These are phyloP conservation scores for Bettongia penicillata DNA, from an alignment of 2,113 vertebrate species.

Conservation along the genomic window DNA sequence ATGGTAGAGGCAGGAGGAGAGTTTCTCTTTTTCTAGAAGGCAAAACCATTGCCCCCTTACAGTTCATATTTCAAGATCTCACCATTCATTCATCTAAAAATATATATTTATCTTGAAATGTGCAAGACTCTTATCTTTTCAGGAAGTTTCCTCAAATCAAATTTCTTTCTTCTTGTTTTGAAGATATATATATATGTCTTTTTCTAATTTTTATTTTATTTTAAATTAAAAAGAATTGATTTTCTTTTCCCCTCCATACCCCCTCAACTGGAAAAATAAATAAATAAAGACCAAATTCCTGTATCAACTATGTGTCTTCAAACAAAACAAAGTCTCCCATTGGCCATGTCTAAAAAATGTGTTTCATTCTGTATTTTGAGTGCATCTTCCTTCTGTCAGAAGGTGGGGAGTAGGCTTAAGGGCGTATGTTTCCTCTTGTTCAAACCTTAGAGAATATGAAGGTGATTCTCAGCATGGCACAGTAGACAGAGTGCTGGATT, in stretches of 20 bases:
- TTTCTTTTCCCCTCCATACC: not conserved
- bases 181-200: not conserved
- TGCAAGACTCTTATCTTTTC: not conserved
- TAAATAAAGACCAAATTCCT: not conserved
- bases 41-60: not conserved
- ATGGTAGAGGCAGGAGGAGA: not conserved
- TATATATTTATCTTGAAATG: not conserved
- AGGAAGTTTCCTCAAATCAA: conserved; percentile 6
- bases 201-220: not conserved
- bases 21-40: not conserved
- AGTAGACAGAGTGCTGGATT: not conserved
- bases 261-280: not conserved
- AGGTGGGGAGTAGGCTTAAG: not conserved
- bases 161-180: not conserved
- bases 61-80: not conserved
- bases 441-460: not conserved
- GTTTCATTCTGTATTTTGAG: not conserved
- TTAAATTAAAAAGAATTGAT: not conserved
- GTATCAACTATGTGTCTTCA: not conserved
- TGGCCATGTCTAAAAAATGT: not conserved
- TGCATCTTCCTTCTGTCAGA: not conserved
- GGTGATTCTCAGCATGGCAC: not conserved
- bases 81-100: not conserved
- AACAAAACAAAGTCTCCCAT: not conserved
- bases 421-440: not conserved